phyloP scores from a whole-genome alignment of 2,888 invertebrate species.

The Leucophora obtusa region DNA sequence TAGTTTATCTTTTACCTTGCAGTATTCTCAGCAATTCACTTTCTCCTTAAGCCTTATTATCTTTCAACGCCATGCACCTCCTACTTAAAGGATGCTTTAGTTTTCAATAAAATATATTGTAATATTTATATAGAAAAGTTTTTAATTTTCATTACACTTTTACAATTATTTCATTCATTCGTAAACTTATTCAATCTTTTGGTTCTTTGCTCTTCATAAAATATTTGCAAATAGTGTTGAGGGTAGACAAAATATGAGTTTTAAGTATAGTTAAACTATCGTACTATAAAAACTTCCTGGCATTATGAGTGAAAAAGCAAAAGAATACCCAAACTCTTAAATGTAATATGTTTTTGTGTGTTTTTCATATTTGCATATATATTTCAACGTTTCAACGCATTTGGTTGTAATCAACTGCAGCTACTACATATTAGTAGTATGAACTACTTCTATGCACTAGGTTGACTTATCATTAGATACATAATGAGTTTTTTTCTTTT shows the following conservation, averaged over 20 bases:
- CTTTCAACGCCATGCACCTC: constrained; percentile 40
- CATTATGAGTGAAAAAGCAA: constrained; percentile 37
- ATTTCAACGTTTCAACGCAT: constrained; percentile 1
- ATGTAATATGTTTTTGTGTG: background rate
- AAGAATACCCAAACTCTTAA: background rate
- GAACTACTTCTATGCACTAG: background rate
- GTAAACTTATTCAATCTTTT: constrained; percentile 8
- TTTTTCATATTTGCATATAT: constrained; percentile 2
- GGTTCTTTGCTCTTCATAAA: constrained; percentile 8
- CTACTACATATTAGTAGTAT: background rate
- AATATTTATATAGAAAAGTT: constrained; percentile 11
- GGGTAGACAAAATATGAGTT: constrained; percentile 18
- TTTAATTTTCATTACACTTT: constrained; percentile 45
- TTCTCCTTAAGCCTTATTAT: constrained; percentile 56
- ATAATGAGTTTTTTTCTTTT: constrained; percentile 7
- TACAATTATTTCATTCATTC: constrained; percentile 14
- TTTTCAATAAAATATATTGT: constrained; percentile 4
- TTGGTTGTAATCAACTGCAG: constrained; percentile 22
- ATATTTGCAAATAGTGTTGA: background rate
- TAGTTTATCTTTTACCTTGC: constrained; percentile 42
- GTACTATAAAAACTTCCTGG: constrained; percentile 41
- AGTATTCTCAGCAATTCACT: constrained; percentile 15
- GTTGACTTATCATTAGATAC: constrained; percentile 19
- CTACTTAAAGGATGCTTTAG: constrained; percentile 46
- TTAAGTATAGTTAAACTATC: constrained; percentile 11